Evolutionary conservation across 1,140 invertebrate species (phyloP), one percentile per base, ranked within the genome.

Genomic region (Caenorhabditis latens): DNA sequence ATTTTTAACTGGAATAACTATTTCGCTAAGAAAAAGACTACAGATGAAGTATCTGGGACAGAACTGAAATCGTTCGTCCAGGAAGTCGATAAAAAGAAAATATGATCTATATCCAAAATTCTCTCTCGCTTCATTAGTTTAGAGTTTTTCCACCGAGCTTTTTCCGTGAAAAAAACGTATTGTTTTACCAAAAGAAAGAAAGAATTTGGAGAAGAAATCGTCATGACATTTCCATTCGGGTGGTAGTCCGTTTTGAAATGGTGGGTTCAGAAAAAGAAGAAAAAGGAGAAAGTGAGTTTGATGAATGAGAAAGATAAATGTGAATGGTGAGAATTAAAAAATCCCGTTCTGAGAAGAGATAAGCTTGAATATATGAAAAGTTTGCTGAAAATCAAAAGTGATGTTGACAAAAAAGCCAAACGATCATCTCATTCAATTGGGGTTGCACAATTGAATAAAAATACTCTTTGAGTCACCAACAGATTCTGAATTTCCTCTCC

Each of bases 81-180:
- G 32, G 32, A 32, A 32, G 32, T 1, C n/a, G n/a, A n/a, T n/a
- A n/a, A n/a, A n/a, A n/a, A n/a, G n/a, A 32, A 32, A 32, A 32
- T 32, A 32, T 32, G 32, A 32, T 32, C 32, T 32, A 32, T 32
- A 32, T 32, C 32, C 32, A 32, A 32, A 32, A 32, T 32, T n/a
- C n/a, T n/a, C 71, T 79, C 46, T 53, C 71, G 71, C 71, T 79
- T 79, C 71, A 79, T 79, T 79, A 79, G 71, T 50, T 79, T 79
- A 79, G 71, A 24, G n/a, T 2, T 4, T 50, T 50, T 42, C 40
- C 46, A 50, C 71, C 71, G 71, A 79, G 46, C 42, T 71, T 71
- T 43, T 46, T 71, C 11, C 7, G 61, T 58, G 13, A 58, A 58
- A 58, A 32, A 32, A 32, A 32, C 55, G 55, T 5, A 58, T 58